Conservation (phyloP, 2,113 vertebrate species). For the Dinomys branickii region DNA sequence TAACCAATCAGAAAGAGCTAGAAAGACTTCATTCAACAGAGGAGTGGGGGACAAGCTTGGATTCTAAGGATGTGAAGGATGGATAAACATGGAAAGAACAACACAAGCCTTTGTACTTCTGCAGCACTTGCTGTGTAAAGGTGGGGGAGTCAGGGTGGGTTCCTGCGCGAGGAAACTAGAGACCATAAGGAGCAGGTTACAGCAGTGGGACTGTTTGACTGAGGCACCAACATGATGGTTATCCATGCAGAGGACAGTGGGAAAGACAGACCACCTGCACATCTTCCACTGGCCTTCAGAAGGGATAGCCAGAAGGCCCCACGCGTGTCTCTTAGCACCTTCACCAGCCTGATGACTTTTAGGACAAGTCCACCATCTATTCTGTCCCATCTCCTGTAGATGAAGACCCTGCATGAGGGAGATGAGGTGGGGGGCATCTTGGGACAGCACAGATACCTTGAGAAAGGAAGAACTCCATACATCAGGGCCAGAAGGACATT, state of each 20-base stretch:
- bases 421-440: background rate
- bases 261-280: background rate
- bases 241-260: background rate
- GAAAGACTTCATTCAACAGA: conserved; percentile 24
- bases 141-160: background rate
- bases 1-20: background rate
- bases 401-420: background rate
- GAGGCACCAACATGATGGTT: background rate
- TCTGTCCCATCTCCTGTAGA: background rate
- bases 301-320: background rate
- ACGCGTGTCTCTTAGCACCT: background rate
- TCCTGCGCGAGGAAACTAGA: background rate
- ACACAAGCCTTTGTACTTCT: background rate
- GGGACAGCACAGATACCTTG: background rate
- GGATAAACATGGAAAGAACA: background rate
- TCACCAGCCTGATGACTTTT: background rate
- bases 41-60: background rate
- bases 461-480: background rate
- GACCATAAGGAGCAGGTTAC: background rate
- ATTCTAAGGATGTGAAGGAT: background rate
- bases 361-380: background rate
- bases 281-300: background rate
- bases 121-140: background rate
- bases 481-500: background rate
- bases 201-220: background rate